These are phyloP conservation scores for Apocrypta bakeri DNA, from an alignment of 1,140 invertebrate genomes.

Conservation along the genomic window DNA sequence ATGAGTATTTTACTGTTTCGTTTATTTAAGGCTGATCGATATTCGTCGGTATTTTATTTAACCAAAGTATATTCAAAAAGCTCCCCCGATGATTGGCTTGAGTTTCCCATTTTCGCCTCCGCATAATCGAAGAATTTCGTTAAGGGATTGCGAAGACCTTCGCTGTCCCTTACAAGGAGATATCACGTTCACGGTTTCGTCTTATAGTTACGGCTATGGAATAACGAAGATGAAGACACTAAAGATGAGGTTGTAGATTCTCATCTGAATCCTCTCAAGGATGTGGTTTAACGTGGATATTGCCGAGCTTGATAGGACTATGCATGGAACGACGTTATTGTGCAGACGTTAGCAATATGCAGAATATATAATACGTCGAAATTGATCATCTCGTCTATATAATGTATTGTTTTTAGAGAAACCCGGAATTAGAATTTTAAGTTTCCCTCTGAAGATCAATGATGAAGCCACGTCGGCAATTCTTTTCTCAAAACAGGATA, in stretches of 20 bases:
- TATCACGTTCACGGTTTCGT: conserved; percentile 58
- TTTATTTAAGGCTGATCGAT: no score
- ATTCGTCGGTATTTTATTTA: no score
- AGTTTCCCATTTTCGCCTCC: no score
- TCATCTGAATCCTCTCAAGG: conserved; percentile 34
- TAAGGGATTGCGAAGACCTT: conserved; percentile 58
- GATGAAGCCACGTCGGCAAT: not conserved
- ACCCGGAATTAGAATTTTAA: no score
- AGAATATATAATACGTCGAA: no score
- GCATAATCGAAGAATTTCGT: not conserved
- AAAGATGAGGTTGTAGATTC: conserved; percentile 16
- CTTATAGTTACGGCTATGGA: conserved; percentile 59
- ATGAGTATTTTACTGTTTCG: not conserved
- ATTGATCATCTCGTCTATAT: no score
- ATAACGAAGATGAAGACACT: conserved; percentile 62
- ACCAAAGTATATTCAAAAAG: no score
- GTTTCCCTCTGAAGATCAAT: not conserved
- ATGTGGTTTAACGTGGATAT: conserved; percentile 70
- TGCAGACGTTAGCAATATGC: no score
- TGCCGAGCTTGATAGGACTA: conserved; percentile 60
- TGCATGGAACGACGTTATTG: not conserved
- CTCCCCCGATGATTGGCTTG: no score
- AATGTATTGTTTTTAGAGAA: no score
- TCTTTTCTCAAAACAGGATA: conserved; percentile 26
- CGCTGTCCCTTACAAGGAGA: conserved; percentile 61